Evolutionary conservation across 2,797 vertebrate species (phyloP), one percentile per base, ranked within the genome.

Genomic region (Sebastolobus altivelis): DNA sequence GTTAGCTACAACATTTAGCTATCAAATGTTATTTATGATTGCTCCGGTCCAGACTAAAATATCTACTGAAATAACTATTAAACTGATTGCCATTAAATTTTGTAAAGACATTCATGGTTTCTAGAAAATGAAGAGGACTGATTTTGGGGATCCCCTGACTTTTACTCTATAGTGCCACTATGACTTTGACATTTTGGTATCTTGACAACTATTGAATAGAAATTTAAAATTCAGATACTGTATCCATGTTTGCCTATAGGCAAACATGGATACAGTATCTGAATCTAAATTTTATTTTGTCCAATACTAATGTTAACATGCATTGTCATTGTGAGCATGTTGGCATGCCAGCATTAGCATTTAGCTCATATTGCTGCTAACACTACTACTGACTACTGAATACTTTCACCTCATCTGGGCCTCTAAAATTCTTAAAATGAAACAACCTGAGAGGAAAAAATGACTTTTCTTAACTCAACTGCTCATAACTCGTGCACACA

Each of bases 1-100:
- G 9, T 69, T 76, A 12, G 46, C 13, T 54, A 13, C 79, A 82
- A 40, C 27, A 52, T 2, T 49, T 20, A n/a, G n/a, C n/a, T 62
- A 35, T 6, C 33, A 6, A 2, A 35, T 35, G 7, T 6, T 7
- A 7, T 35, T 2, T 8, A 3, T 8, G 33, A 35, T 35, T 8
- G 8, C 33, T 35, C 33, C 2, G 33, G 33, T 35, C 33, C 46
- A 49, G 46, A 20, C 0, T 49, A 16, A 49, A 49, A 49, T 49
- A 49, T 49, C 46, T 20, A 49, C 46, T 49, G 46, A 49, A 49
- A 49, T 49, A 49, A 49, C 46, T 49, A 49, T 49, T 49, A 8
- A 46, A 3, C 18, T 46, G 0, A 18, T 46, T 46, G 16, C 43
- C 3, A 46, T 46, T 18, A 1, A 46, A 46, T 46, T 3, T 46